Evolutionary conservation across 2,113 vertebrate genomes (phyloP).

Genomic region (Prionailurus viverrinus): DNA sequence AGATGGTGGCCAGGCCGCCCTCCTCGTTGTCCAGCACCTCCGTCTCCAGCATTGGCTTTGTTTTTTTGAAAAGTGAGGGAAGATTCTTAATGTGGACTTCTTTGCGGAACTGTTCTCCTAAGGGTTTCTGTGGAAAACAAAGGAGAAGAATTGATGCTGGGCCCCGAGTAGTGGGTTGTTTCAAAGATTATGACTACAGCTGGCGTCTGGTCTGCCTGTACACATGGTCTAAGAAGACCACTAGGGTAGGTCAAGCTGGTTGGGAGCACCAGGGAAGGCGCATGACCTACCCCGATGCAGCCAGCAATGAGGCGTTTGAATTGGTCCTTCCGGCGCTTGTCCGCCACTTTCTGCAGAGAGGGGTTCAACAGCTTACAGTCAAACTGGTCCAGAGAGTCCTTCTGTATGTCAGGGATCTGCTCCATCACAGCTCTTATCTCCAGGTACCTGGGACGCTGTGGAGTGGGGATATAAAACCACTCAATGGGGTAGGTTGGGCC

Average conservation of each 20-base stretch:
- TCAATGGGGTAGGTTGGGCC: background rate
- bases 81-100: slow-evolving; percentile 99
- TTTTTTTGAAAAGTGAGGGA: slow-evolving; percentile 96
- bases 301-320: slow-evolving; percentile 97
- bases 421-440: slow-evolving; percentile 95
- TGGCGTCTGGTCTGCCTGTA: background rate
- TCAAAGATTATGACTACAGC: background rate
- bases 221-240: background rate
- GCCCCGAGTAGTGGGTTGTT: background rate
- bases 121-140: slow-evolving; percentile 92
- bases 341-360: slow-evolving; percentile 90
- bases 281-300: slow-evolving; percentile 93
- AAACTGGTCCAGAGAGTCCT: slow-evolving; percentile 94
- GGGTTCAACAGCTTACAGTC: slow-evolving; percentile 94
- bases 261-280: background rate
- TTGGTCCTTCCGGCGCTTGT: slow-evolving; percentile 96
- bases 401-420: slow-evolving; percentile 94
- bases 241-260: background rate
- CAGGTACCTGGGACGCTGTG: slow-evolving; percentile 93
- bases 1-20: slow-evolving; percentile 90
- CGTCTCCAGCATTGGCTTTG: slow-evolving; percentile 89
- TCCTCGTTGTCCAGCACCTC: slow-evolving; percentile 90
- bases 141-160: slow-evolving; percentile 31
- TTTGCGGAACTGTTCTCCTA: slow-evolving; percentile 98
- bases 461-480: background rate